phyloP scores from a whole-genome alignment of 1,140 invertebrate species.

The Notospermus geniculatus region DNA sequence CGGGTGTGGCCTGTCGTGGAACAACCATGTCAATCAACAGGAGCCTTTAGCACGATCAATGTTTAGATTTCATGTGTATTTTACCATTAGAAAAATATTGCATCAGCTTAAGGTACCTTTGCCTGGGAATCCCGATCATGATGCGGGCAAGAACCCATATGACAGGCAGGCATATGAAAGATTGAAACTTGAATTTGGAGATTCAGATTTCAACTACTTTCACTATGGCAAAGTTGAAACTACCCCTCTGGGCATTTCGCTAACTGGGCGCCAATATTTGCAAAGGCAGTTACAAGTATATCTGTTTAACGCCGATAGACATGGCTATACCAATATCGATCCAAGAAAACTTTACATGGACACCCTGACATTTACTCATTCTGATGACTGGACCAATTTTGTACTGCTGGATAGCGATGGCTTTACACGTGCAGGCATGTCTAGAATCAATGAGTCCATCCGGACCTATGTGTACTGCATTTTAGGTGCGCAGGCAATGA shows the following conservation, averaged over 20 bases:
- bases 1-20: not conserved
- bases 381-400: conserved; percentile 2
- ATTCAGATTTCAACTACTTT: not conserved
- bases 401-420: not conserved
- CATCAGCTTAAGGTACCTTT: not conserved
- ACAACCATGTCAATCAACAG: not conserved
- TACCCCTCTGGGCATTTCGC: not conserved
- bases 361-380: too few species aligned
- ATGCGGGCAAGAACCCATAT: not conserved
- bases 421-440: not conserved
- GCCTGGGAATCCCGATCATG: not conserved
- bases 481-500: not conserved
- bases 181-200: not conserved
- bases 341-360: too few species aligned
- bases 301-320: too few species aligned
- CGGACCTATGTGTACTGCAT: conserved; percentile 6
- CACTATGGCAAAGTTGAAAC: not conserved
- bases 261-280: not conserved
- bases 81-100: not conserved
- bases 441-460: not conserved
- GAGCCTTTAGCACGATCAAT: not conserved
- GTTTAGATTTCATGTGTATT: conserved; percentile 8
- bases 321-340: too few species aligned
- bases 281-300: not conserved
- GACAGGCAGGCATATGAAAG: conserved; percentile 3